Evolutionary conservation across 2,888 invertebrate species (phyloP).

Genomic region (Ormyrus pomaceus): DNA sequence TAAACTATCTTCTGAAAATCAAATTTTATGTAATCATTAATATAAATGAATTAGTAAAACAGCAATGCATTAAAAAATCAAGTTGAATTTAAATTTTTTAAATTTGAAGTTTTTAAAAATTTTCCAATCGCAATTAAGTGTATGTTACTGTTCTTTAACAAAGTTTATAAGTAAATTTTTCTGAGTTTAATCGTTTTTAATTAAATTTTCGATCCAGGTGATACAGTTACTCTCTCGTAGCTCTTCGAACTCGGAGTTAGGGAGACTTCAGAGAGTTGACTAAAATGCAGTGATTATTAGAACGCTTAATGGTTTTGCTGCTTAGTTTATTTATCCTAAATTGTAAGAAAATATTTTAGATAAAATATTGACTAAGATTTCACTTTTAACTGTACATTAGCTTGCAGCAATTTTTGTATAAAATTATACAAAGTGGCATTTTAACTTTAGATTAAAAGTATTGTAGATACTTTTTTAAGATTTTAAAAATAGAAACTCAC

Average conservation of each 20-base stretch:
- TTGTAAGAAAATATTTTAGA: constrained; percentile 40
- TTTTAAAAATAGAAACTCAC: constrained; percentile 50
- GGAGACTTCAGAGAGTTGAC: constrained; percentile 57
- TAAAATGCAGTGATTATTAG: constrained; percentile 54
- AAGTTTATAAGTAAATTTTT: not conserved
- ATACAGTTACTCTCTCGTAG: constrained; percentile 40
- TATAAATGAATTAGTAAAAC: no score
- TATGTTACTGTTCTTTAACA: not conserved
- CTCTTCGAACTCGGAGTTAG: constrained; percentile 45
- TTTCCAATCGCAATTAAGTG: constrained; percentile 19
- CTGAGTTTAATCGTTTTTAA: constrained; percentile 30
- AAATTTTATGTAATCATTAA: constrained; percentile 1
- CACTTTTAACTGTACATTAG: constrained; percentile 52
- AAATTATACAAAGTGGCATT: constrained; percentile 45
- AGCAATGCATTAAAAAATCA: no score
- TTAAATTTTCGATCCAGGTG: constrained; percentile 51
- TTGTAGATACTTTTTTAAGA: constrained; percentile 33
- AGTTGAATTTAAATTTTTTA: not conserved
- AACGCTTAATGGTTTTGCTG: constrained; percentile 53
- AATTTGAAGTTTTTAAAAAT: constrained; percentile 3
- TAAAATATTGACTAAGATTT: constrained; percentile 32
- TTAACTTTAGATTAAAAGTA: constrained; percentile 40
- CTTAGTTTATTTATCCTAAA: constrained; percentile 52
- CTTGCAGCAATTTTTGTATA: constrained; percentile 53
- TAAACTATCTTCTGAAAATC: constrained; percentile 14